These are phyloP conservation scores for Gryllus bimaculatus DNA, from an alignment of 1,140 invertebrate genomes.

Conservation along the genomic window DNA sequence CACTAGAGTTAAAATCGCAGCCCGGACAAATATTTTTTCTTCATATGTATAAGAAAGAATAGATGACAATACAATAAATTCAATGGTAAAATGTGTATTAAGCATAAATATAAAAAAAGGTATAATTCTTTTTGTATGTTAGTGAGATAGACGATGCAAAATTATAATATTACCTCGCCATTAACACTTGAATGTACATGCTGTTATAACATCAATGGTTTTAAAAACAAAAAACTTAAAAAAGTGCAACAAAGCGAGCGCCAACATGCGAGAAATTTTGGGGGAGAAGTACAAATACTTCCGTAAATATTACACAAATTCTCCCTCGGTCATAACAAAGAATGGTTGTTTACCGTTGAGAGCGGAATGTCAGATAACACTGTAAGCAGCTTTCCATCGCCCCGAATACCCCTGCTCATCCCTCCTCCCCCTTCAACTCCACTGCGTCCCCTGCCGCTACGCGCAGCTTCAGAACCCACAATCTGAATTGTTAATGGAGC, in stretches of 20 bases:
- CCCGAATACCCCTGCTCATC: not conserved
- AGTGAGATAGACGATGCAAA: too few relatives aligned
- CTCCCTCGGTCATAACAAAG: not conserved
- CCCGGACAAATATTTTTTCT: too few relatives aligned
- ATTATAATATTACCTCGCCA: too few relatives aligned
- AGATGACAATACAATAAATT: too few relatives aligned
- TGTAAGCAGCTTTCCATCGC: not conserved
- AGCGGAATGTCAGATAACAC: not conserved
- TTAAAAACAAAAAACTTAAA: too few relatives aligned
- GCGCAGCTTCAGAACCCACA: not conserved
- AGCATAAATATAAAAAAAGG: too few relatives aligned
- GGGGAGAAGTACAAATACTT: not conserved
- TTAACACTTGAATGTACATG: too few relatives aligned
- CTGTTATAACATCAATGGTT: too few relatives aligned
- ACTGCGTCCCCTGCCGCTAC: not conserved
- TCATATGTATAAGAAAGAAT: too few relatives aligned
- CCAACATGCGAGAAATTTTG: not conserved
- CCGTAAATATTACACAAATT: not conserved
- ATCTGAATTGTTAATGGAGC: conserved; percentile 4
- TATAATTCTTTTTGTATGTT: too few relatives aligned
- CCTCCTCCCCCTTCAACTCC: not conserved
- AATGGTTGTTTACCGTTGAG: not conserved
- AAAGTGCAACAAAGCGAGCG: not conserved
- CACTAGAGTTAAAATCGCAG: too few relatives aligned
- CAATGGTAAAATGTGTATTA: too few relatives aligned